phyloP scores from a whole-genome alignment of 2,888 invertebrate species.

The Synanthedon andrenaeformis region DNA sequence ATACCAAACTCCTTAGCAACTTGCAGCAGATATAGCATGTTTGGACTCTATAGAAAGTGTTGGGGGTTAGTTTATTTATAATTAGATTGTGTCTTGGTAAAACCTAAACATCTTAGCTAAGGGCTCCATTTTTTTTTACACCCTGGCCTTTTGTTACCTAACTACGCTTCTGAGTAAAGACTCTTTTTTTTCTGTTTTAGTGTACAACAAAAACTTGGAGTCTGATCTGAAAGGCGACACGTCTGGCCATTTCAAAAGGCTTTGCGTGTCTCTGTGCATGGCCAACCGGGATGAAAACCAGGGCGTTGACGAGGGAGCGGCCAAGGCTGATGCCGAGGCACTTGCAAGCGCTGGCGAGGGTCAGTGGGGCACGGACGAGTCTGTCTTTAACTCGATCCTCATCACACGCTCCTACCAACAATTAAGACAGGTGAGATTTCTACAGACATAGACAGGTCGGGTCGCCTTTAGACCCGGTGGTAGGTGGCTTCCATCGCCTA shows the following conservation, averaged over 20 bases:
- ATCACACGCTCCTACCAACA: slow-evolving; percentile 92
- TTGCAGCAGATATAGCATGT: no score
- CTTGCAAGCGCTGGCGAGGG: slow-evolving; percentile 83
- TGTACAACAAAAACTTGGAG: slow-evolving; percentile 85
- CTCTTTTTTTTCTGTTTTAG: slow-evolving; percentile 45
- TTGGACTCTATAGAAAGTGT: no score
- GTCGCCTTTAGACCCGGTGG: no score
- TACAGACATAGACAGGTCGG: no score
- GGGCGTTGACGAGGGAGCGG: slow-evolving; percentile 83
- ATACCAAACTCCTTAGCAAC: no score
- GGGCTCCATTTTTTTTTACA: no score
- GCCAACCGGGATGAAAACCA: slow-evolving; percentile 93
- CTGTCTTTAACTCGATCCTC: slow-evolving; percentile 86
- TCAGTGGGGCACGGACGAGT: slow-evolving; percentile 93
- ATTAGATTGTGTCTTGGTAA: no score
- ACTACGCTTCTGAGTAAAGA: no score
- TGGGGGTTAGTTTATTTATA: no score
- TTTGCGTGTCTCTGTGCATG: slow-evolving; percentile 88
- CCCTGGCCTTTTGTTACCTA: no score
- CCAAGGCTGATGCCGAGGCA: slow-evolving; percentile 85
- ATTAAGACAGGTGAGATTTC: slow-evolving; percentile 72
- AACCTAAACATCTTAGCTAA: no score
- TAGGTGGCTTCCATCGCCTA: no score
- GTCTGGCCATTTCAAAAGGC: slow-evolving; percentile 93
- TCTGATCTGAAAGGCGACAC: slow-evolving; percentile 91